Percentiles rank a stretch among this genome's conserved stretches.
These are phyloP conservation scores for Budorcas taxicolor DNA, from an alignment of 2,113 vertebrate species.

Conservation along the genomic window DNA sequence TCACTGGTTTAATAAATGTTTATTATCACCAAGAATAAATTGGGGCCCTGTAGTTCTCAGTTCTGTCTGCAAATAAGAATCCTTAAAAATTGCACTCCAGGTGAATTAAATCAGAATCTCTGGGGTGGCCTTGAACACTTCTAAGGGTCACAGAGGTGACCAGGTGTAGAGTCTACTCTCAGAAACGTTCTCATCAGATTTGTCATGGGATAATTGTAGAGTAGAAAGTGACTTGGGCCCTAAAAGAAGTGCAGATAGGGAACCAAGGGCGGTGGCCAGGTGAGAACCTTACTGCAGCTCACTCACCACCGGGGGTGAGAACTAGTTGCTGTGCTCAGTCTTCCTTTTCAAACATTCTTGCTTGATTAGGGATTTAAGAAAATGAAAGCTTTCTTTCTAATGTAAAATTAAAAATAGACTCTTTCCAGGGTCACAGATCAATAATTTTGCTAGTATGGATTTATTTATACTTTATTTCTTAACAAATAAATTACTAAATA, in stretches of 20 bases:
- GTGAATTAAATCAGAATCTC: not conserved
- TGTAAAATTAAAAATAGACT: not conserved
- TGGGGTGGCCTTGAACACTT: not conserved
- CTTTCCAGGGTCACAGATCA: not conserved
- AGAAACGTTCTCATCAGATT: not conserved
- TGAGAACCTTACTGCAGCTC: not conserved
- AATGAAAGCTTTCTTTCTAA: not conserved
- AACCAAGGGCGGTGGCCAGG: not conserved
- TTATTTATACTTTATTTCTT: not conserved
- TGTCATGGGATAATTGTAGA: not conserved
- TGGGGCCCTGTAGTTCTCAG: not conserved
- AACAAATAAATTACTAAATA: not conserved
- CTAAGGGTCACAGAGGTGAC: not conserved
- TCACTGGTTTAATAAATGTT: not conserved
- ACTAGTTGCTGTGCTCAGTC: not conserved
- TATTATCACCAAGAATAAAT: conserved; percentile 37
- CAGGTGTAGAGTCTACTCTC: not conserved
- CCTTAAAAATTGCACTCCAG: not conserved
- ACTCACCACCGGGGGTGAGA: not conserved
- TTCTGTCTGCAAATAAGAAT: not conserved
- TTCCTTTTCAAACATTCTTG: not conserved
- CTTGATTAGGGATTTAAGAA: not conserved
- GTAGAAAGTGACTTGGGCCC: not conserved
- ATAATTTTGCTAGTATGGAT: not conserved
- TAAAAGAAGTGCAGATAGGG: not conserved